These are phyloP conservation scores for Telmatochromis sp. DNA, from an alignment of 2,113 vertebrate species.

Conservation along the genomic window DNA sequence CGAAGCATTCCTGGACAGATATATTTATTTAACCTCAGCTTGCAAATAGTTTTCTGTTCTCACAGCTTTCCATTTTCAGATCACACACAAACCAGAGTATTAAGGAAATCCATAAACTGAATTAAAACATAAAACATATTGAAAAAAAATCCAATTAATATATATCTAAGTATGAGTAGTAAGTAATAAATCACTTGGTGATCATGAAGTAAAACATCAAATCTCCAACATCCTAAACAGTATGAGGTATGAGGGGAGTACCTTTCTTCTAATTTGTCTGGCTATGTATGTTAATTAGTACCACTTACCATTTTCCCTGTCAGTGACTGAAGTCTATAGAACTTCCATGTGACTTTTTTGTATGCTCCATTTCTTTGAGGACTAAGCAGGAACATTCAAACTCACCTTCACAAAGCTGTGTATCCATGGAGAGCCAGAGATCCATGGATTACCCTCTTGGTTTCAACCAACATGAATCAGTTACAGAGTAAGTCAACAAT, in stretches of 20 bases:
- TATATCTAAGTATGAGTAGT: not conserved
- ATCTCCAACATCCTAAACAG: not conserved
- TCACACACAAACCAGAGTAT: accelerated
- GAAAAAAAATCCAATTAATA: not conserved
- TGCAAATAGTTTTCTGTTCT: too few relatives aligned
- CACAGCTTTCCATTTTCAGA: not conserved
- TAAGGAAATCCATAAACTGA: not conserved
- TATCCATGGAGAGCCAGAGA: not conserved
- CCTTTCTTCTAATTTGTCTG: accelerated
- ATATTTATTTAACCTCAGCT: too few relatives aligned
- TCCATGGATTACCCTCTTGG: accelerated
- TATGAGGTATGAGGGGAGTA: accelerated
- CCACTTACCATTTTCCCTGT: accelerated
- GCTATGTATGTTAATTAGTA: not conserved
- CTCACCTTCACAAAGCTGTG: accelerated
- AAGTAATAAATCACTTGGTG: not conserved
- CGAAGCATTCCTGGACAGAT: accelerated
- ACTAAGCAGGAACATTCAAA: not conserved
- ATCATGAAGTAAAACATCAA: accelerated
- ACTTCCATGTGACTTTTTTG: accelerated
- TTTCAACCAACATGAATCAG: not conserved
- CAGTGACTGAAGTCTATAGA: accelerated
- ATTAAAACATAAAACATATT: accelerated
- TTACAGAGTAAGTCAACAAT: accelerated
- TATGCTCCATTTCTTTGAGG: not conserved